Percentiles rank a stretch among this genome's conserved stretches.
Conservation (phyloP, 2,888 invertebrate species). For the Agriopis aurantiaria region DNA sequence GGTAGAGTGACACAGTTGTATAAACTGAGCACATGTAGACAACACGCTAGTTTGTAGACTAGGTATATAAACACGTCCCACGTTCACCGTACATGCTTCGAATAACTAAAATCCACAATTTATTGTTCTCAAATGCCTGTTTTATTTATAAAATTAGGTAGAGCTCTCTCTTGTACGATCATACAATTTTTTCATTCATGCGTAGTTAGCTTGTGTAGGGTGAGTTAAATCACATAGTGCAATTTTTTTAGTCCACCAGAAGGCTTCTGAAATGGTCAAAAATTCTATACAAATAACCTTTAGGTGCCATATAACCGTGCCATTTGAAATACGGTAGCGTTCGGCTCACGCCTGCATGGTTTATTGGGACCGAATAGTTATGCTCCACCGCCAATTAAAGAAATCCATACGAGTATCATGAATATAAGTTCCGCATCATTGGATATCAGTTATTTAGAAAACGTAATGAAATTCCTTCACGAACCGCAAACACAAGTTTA, state of each 20-base stretch:
- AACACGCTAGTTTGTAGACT: not conserved
- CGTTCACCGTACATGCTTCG: conserved; percentile 21
- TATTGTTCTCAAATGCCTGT: conserved; percentile 25
- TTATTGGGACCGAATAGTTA: not conserved
- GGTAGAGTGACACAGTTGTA: conserved; percentile 3
- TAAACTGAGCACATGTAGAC: conserved; percentile 1
- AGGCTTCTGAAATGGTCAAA: not conserved
- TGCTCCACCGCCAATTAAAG: not conserved
- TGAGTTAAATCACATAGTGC: not conserved
- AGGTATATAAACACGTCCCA: conserved; percentile 20
- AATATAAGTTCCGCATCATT: conserved; percentile 33
- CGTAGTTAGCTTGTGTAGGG: not conserved
- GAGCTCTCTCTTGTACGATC: conserved; percentile 17
- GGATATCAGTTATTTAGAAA: conserved; percentile 37
- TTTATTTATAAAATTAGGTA: conserved; percentile 16
- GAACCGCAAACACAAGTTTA: conserved; percentile 6
- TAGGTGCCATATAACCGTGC: not conserved
- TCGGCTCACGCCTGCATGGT: not conserved
- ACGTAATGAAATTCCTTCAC: conserved; percentile 7
- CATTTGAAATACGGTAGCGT: not conserved
- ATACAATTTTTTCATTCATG: conserved; percentile 32
- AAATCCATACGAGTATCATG: not conserved
- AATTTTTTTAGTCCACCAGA: not conserved
- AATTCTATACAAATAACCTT: too few relatives aligned
- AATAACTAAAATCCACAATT: conserved; percentile 23